A percentile compares a stretch with the other conserved stretches of the same genome.
Evolutionary conservation across 2,113 vertebrate species (phyloP).

Genomic region (Cepphus grylle): DNA sequence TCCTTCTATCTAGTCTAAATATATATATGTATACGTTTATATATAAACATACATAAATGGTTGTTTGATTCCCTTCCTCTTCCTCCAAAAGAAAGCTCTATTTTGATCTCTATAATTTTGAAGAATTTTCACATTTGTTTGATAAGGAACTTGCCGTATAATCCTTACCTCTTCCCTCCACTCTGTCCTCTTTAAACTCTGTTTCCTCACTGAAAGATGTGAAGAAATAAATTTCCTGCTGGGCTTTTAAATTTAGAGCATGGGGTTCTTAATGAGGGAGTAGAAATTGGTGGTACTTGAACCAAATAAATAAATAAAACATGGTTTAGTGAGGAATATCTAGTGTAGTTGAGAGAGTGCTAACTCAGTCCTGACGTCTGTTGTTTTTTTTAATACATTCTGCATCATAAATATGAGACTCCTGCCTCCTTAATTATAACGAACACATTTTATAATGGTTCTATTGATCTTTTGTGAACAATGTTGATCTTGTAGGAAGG

Average conservation of each 20-base stretch:
- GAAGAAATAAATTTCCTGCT: neutral
- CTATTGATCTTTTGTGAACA: slow-evolving; percentile 58
- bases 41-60: neutral
- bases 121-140: neutral
- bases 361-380: neutral
- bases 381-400: slow-evolving; percentile 46
- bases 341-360: neutral
- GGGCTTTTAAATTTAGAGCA: slow-evolving; percentile 6
- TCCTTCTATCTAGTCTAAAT: neutral
- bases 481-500: slow-evolving; percentile 45
- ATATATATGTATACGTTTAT: neutral
- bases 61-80: neutral
- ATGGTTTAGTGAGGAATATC: neutral
- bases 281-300: neutral
- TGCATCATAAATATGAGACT: slow-evolving; percentile 30
- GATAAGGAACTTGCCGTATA: neutral
- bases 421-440: slow-evolving; percentile 39
- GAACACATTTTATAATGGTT: slow-evolving; percentile 39
- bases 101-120: neutral
- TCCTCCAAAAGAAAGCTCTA: neutral
- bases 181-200: neutral
- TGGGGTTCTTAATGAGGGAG: neutral
- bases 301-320: slow-evolving; percentile 33
- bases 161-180: neutral
- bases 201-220: neutral